These are phyloP conservation scores for Itoplectis maculator DNA, from an alignment of 2,888 invertebrate genomes.

Conservation along the genomic window DNA sequence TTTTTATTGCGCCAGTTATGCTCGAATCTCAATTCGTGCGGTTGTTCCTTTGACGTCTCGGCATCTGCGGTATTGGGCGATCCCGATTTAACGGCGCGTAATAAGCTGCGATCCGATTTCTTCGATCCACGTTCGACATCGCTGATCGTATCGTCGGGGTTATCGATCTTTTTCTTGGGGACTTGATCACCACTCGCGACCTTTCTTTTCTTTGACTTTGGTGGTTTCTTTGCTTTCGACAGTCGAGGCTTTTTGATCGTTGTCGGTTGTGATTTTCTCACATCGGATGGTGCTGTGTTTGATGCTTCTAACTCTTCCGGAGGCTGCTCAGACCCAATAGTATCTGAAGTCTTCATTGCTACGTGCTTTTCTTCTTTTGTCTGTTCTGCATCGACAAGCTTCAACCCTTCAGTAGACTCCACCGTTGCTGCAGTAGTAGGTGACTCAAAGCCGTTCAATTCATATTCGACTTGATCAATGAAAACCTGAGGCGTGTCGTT, in stretches of 20 bases:
- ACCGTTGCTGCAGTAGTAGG: neutral
- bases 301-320: neutral
- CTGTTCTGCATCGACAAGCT: neutral
- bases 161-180: conserved; percentile 1
- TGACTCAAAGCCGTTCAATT: neutral
- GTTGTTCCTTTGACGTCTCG: conserved; percentile 16
- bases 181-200: neutral
- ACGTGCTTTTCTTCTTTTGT: neutral
- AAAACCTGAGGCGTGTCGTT: conserved; percentile 8
- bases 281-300: neutral
- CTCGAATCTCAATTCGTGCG: conserved; percentile 24
- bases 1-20: conserved; percentile 30
- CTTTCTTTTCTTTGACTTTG: conserved; percentile 2
- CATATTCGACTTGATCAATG: conserved; percentile 5
- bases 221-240: conserved; percentile 5
- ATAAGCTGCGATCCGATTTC: neutral
- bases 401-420: neutral
- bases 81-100: neutral
- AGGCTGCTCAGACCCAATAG: neutral
- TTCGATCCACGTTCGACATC: neutral
- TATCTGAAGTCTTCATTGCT: neutral
- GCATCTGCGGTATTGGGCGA: neutral
- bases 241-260: neutral
- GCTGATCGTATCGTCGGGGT: neutral
- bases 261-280: conserved; percentile 10